A percentile compares a stretch with the other conserved stretches of the same genome.
Evolutionary conservation across 2,113 vertebrate genomes (phyloP).

Genomic region (Xiphophorus couchianus): DNA sequence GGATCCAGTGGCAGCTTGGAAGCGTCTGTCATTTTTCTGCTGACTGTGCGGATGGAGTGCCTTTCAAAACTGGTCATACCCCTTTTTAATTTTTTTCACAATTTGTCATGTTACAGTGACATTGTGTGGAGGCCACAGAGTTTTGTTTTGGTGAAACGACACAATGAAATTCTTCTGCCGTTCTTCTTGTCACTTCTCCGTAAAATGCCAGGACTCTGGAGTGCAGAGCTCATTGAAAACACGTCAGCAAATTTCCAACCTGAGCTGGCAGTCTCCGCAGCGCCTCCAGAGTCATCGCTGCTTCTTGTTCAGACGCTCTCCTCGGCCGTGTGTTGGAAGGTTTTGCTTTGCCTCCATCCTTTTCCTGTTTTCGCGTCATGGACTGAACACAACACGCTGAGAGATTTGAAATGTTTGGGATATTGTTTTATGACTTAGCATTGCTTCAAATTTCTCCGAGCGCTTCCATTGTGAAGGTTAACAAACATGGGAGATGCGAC

Average conservation of each 20-base stretch:
- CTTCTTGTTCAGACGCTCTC: neutral
- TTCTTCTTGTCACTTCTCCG: neutral
- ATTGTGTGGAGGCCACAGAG: neutral
- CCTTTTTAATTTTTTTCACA: neutral
- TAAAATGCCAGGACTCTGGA: neutral
- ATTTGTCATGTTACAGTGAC: neutral
- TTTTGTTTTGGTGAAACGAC: neutral
- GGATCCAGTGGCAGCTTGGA: constrained; percentile 18
- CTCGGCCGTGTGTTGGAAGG: neutral
- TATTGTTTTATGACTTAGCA: neutral
- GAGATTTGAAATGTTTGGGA: neutral
- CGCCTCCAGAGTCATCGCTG: neutral
- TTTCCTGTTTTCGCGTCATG: neutral
- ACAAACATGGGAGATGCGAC: too few relatives aligned
- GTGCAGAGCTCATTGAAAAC: neutral
- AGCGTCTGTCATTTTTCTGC: constrained; percentile 11
- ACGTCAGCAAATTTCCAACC: neutral
- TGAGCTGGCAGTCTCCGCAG: neutral
- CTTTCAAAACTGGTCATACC: neutral
- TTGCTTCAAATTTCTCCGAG: neutral
- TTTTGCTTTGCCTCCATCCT: neutral
- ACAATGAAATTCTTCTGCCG: neutral
- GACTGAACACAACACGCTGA: neutral
- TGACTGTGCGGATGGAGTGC: neutral
- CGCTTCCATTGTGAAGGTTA: too few relatives aligned